Evolutionary conservation across 1,140 invertebrate species (phyloP).

Genomic region (Pseudomyrmex concolor): DNA sequence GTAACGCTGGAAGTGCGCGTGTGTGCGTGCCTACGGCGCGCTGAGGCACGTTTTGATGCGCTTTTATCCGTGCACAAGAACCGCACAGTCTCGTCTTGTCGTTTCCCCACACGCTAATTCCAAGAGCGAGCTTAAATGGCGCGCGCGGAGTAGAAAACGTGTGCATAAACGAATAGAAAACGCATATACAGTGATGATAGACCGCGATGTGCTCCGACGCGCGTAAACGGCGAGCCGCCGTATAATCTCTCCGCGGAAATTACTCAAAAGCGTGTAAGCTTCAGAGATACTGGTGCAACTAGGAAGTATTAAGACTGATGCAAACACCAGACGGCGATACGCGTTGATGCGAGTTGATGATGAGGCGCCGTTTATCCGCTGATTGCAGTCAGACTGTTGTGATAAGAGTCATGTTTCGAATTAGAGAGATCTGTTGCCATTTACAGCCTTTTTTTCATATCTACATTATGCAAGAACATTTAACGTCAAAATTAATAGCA

Average conservation of each 20-base stretch:
- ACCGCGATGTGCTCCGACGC: conserved; percentile 6
- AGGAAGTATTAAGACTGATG: conserved; percentile 2
- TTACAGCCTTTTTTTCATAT: not conserved
- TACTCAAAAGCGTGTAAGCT: conserved; percentile 54
- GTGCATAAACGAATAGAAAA: conserved; percentile 38
- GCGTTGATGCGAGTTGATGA: not conserved
- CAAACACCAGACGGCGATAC: conserved; percentile 12
- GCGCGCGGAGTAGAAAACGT: conserved; percentile 13
- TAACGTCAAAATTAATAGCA: not conserved
- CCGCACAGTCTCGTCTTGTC: conserved; percentile 22
- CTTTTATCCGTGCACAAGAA: conserved; percentile 24
- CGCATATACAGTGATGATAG: conserved; percentile 35
- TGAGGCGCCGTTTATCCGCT: not conserved
- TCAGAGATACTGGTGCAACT: conserved; percentile 5
- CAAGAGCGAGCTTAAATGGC: conserved; percentile 29
- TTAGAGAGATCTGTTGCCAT: not conserved
- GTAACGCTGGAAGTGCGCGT: not conserved
- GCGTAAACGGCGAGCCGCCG: conserved; percentile 36
- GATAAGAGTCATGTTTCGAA: not conserved
- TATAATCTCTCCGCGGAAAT: conserved; percentile 56
- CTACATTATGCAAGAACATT: not conserved
- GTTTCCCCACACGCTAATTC: conserved; percentile 37
- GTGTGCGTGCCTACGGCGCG: not conserved
- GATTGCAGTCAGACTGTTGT: not conserved
- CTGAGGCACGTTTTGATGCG: not conserved